Conservation (phyloP, 2,888 invertebrate genomes). For the Drosophila atripex region DNA sequence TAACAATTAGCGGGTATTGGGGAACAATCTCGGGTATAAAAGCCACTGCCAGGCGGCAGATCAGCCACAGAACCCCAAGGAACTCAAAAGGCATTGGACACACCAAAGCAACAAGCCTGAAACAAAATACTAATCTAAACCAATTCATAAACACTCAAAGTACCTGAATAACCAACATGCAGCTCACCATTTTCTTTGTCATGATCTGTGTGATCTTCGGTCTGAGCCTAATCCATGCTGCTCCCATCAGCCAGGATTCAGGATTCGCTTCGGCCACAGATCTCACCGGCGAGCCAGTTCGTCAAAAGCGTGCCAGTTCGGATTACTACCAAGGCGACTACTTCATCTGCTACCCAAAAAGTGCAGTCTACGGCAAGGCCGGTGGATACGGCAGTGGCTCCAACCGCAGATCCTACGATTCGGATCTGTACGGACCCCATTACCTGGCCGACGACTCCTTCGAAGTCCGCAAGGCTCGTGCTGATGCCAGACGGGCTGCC, state of each 20-base stretch:
- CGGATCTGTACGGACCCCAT: conserved; percentile 4
- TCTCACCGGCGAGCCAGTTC: conserved; percentile 57
- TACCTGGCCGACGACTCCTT: conserved; percentile 42
- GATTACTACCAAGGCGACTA: conserved; percentile 48
- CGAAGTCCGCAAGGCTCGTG: conserved; percentile 47
- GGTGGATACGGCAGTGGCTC: conserved; percentile 9
- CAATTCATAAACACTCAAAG: not conserved
- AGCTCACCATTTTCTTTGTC: conserved; percentile 22
- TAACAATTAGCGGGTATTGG: conserved; percentile 62
- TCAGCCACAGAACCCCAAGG: conserved; percentile 60
- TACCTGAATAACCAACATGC: conserved; percentile 44
- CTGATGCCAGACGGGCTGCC: conserved; percentile 59
- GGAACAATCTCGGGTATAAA: conserved; percentile 55
- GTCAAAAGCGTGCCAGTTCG: conserved; percentile 48
- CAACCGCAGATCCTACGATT: conserved; percentile 54
- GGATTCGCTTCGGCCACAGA: conserved; percentile 49
- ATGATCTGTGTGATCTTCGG: conserved; percentile 34
- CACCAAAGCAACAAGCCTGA: conserved; percentile 27
- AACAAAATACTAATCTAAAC: not conserved
- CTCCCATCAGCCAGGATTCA: conserved; percentile 35
- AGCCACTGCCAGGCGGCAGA: not conserved
- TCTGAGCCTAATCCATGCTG: conserved; percentile 29
- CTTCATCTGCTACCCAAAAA: conserved; percentile 68
- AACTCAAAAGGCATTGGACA: conserved; percentile 41
- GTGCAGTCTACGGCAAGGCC: conserved; percentile 57